Conservation (phyloP, 2,797 vertebrate species). For the Anabacerthia variegaticeps region DNA sequence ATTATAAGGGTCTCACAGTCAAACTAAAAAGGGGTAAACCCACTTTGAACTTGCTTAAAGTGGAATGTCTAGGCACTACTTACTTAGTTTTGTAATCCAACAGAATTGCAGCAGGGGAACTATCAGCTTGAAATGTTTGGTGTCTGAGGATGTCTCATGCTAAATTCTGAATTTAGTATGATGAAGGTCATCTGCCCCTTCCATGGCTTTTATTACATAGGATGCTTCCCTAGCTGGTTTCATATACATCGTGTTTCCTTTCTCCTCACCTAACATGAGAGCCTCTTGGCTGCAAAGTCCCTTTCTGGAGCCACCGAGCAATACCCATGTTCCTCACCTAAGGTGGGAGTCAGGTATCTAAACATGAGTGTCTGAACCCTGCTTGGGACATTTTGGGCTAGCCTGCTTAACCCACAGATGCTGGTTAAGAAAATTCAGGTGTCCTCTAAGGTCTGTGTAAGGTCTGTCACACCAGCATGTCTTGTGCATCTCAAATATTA, state of each 20-base stretch:
- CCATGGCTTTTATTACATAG: background rate
- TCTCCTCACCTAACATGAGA: background rate
- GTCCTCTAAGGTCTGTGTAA: background rate
- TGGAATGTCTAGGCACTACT: background rate
- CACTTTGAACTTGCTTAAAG: background rate
- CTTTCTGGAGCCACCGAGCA: background rate
- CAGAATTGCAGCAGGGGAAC: background rate
- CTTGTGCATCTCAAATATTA: background rate
- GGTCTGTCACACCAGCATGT: background rate
- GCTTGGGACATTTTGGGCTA: background rate
- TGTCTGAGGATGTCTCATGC: background rate
- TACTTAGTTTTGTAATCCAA: background rate
- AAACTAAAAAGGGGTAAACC: background rate
- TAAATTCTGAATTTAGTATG: background rate
- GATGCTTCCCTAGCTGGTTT: background rate
- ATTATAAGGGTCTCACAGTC: slow-evolving; percentile 12
- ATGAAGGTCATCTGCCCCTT: background rate
- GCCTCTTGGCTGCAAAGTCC: background rate
- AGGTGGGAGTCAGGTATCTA: background rate
- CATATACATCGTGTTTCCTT: background rate
- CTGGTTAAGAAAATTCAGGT: background rate
- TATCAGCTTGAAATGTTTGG: background rate
- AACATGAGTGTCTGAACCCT: background rate
- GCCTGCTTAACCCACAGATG: background rate
- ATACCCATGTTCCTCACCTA: background rate